phyloP scores from a whole-genome alignment of 2,888 invertebrate species.

The Eugnorisma glareosa region DNA sequence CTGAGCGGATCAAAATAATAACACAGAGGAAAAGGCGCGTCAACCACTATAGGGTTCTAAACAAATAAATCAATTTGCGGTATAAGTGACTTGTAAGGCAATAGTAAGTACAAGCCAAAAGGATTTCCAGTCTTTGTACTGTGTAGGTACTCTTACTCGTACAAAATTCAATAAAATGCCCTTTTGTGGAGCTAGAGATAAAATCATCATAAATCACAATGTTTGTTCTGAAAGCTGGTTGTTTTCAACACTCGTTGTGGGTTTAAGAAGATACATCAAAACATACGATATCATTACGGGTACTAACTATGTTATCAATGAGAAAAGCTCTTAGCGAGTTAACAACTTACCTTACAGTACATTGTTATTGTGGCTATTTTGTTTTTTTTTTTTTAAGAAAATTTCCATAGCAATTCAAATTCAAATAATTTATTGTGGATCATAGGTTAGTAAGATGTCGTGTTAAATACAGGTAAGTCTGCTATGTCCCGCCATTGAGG shows the following conservation, averaged over 20 bases:
- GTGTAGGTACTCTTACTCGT: not conserved
- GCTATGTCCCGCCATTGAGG: no score
- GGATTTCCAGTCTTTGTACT: conserved; percentile 49
- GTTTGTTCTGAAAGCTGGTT: conserved; percentile 1
- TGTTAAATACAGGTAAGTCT: no score
- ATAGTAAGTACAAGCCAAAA: conserved; percentile 30
- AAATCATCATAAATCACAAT: conserved; percentile 31
- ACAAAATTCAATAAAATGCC: conserved; percentile 17
- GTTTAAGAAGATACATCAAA: not conserved
- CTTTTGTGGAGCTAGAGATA: conserved; percentile 1
- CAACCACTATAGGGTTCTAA: not conserved
- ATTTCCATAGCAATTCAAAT: not conserved
- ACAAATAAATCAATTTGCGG: conserved; percentile 45
- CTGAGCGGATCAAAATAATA: not conserved
- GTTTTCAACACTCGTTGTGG: not conserved
- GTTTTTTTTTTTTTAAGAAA: not conserved
- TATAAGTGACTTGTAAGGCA: conserved; percentile 26
- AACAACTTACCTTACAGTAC: not conserved
- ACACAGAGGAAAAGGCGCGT: not conserved
- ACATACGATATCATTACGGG: not conserved
- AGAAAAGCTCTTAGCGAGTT: not conserved
- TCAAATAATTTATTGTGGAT: no score
- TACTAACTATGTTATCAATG: not conserved
- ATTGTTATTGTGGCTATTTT: not conserved
- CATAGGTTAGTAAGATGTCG: no score